Percentiles rank a stretch among this genome's conserved stretches.
Evolutionary conservation across 2,113 vertebrate genomes (phyloP).

Genomic region (Zeus faber): DNA sequence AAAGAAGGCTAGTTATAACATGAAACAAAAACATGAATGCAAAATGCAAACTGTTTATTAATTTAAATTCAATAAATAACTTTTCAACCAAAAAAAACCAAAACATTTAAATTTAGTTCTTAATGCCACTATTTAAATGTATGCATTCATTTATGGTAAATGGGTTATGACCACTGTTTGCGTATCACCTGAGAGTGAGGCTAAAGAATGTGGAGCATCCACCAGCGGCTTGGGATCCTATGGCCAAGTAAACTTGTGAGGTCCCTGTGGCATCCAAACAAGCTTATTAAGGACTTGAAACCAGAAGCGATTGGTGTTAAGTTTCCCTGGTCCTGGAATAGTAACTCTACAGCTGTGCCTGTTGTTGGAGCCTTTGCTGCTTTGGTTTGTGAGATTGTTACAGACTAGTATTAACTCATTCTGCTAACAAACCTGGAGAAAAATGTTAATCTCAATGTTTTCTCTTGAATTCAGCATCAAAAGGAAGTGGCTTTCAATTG

Average conservation of each 20-base stretch:
- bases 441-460: neutral
- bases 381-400: too few species aligned
- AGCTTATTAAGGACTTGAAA: conserved; percentile 67
- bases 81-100: too few species aligned
- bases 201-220: conserved; percentile 30
- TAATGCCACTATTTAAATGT: neutral
- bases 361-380: conserved; percentile 50
- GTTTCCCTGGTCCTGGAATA: conserved; percentile 66
- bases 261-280: conserved; percentile 48
- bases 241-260: conserved; percentile 15
- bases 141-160: conserved; percentile 9
- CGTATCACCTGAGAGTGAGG: neutral
- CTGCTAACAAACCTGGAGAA: too few species aligned
- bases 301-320: conserved; percentile 48
- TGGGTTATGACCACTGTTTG: conserved; percentile 29
- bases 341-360: conserved; percentile 53
- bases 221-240: conserved; percentile 31
- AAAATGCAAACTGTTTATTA: neutral
- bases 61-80: too few species aligned
- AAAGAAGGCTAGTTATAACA: conserved; percentile 13
- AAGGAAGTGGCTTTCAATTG: too few species aligned
- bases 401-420: too few species aligned
- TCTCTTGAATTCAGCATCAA: too few species aligned
- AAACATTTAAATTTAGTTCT: neutral
- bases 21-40: neutral